Evolutionary conservation across 2,888 invertebrate species (phyloP).

Genomic region (Julus scandinavius): DNA sequence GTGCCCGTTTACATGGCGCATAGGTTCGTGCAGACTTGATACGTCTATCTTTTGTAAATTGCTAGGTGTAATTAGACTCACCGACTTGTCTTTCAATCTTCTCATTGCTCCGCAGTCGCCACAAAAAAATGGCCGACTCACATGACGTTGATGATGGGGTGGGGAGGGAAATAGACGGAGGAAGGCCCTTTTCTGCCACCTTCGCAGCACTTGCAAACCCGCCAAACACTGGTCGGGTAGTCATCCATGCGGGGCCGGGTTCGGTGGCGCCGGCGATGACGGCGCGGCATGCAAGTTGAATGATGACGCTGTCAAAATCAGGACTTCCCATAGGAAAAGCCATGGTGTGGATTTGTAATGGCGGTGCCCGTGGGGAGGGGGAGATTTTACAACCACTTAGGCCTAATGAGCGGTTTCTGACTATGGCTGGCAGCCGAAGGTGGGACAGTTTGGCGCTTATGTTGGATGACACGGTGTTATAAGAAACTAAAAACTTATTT

Average conservation of each 20-base stretch:
- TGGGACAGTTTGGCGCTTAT: not conserved
- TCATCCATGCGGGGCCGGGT: conserved; percentile 37
- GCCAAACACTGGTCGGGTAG: not conserved
- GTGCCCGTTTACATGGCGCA: not conserved
- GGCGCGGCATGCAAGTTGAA: conserved; percentile 51
- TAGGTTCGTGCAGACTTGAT: conserved; percentile 4
- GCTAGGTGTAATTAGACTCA: conserved; percentile 47
- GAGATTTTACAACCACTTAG: conserved; percentile 53
- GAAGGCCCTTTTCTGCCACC: conserved; percentile 46
- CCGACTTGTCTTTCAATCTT: conserved; percentile 44
- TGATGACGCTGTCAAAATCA: conserved; percentile 51
- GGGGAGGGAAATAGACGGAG: not conserved
- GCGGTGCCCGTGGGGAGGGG: conserved; percentile 49
- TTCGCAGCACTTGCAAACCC: not conserved
- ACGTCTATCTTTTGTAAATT: conserved; percentile 44
- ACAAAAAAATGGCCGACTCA: not conserved
- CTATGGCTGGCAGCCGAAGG: conserved; percentile 24
- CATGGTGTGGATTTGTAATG: conserved; percentile 47
- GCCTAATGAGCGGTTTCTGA: conserved; percentile 52
- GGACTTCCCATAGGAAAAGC: conserved; percentile 51
- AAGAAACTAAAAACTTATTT: conserved; percentile 10
- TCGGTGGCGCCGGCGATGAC: conserved; percentile 53
- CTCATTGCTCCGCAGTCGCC: conserved; percentile 3
- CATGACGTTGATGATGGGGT: not conserved
- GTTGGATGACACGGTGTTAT: not conserved